A percentile compares a stretch with the other conserved stretches of the same genome.
These are phyloP conservation scores for Babyrousa celebensis DNA, from an alignment of 2,797 vertebrate genomes.

Conservation along the genomic window DNA sequence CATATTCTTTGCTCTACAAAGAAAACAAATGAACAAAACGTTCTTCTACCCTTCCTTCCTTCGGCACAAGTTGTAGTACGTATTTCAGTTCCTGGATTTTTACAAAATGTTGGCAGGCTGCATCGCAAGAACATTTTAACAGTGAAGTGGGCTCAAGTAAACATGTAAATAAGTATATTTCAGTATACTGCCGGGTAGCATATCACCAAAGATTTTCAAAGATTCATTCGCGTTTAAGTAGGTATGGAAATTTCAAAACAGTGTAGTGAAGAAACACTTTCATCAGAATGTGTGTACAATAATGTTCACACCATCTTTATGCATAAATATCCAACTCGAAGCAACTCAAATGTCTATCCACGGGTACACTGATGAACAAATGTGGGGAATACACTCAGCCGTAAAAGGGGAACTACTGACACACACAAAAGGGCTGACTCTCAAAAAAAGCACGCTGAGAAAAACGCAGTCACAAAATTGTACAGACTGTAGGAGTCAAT, in stretches of 20 bases:
- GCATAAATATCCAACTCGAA: background rate
- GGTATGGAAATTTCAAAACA: background rate
- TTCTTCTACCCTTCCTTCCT: background rate
- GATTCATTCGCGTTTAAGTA: background rate
- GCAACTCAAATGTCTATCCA: background rate
- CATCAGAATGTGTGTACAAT: background rate
- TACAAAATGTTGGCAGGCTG: background rate
- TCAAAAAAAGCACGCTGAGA: background rate
- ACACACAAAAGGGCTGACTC: background rate
- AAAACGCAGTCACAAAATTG: background rate
- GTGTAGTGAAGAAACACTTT: background rate
- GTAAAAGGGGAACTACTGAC: background rate
- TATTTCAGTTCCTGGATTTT: conserved; percentile 22
- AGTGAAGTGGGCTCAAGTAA: background rate
- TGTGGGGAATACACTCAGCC: background rate
- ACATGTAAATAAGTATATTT: background rate
- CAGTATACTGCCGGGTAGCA: background rate
- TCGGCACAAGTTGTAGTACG: background rate
- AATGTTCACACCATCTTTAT: background rate
- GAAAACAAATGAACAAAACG: background rate
- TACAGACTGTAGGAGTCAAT: background rate
- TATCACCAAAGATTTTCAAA: background rate
- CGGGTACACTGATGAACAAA: background rate
- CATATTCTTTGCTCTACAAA: background rate
- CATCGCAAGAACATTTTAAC: background rate